Conservation (phyloP, 2,888 invertebrate species). For the Mongoloraphidia duomilia region DNA sequence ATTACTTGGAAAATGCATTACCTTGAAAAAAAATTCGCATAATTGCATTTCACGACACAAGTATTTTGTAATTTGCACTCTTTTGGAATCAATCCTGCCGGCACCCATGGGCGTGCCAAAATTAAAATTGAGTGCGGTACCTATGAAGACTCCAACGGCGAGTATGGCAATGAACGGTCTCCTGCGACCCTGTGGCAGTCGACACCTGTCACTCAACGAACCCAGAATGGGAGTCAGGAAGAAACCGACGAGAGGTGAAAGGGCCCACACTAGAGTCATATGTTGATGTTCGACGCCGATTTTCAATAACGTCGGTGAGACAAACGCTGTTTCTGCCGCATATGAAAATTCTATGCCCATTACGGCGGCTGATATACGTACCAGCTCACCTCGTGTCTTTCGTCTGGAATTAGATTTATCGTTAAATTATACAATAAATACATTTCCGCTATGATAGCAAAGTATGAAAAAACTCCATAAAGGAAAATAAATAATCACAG, state of each 20-base stretch:
- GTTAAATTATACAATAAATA: not conserved
- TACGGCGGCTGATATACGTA: slow-evolving; percentile 83
- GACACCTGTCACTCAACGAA: slow-evolving; percentile 82
- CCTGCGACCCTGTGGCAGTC: slow-evolving; percentile 63
- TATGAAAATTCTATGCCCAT: slow-evolving; percentile 98
- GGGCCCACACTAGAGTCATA: slow-evolving; percentile 92
- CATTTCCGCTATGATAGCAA: not conserved
- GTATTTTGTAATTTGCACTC: no score
- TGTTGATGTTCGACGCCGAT: slow-evolving; percentile 84
- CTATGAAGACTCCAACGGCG: slow-evolving; percentile 78
- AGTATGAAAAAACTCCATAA: not conserved
- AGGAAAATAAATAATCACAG: not conserved
- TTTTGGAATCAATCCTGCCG: no score
- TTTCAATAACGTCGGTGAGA: slow-evolving; percentile 84
- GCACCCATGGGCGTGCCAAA: not conserved
- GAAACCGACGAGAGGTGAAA: slow-evolving; percentile 88
- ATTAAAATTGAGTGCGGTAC: slow-evolving; percentile 32
- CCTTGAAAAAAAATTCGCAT: no score
- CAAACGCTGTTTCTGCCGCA: slow-evolving; percentile 94
- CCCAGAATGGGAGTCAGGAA: slow-evolving; percentile 87
- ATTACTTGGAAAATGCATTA: no score
- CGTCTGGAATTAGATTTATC: slow-evolving; percentile 34
- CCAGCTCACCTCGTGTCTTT: slow-evolving; percentile 66
- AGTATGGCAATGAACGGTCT: slow-evolving; percentile 83
- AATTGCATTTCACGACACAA: no score